A percentile compares a stretch with the other conserved stretches of the same genome.
phyloP scores from a whole-genome alignment of 2,113 vertebrate genomes.

The Dipodomys merriami region DNA sequence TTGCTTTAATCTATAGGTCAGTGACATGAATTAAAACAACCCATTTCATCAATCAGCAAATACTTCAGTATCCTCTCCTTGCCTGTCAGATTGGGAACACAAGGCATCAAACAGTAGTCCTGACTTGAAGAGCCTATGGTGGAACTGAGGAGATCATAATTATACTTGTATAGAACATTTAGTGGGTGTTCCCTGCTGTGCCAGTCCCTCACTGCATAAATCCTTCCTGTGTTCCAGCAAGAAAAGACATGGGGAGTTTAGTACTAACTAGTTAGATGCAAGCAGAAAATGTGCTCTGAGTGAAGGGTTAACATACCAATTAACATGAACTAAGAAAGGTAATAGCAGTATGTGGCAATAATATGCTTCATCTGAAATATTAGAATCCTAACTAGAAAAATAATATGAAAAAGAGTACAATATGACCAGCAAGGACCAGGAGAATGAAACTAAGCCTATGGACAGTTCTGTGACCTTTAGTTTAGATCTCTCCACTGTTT shows the following conservation, averaged over 20 bases:
- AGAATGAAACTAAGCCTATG: background rate
- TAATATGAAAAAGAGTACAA: background rate
- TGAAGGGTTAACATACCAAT: background rate
- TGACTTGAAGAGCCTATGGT: background rate
- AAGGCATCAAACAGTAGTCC: background rate
- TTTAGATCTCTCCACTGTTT: background rate
- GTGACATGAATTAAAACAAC: background rate
- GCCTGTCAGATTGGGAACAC: background rate
- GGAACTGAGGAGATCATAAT: background rate
- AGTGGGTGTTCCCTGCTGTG: background rate
- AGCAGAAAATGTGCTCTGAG: background rate
- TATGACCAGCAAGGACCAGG: background rate
- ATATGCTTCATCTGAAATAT: background rate
- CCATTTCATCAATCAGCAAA: background rate
- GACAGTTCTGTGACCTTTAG: background rate
- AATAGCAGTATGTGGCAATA: background rate
- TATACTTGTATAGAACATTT: background rate
- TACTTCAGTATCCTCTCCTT: background rate
- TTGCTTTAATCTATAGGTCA: background rate
- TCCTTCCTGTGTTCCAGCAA: background rate
- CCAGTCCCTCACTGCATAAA: background rate
- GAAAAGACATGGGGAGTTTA: background rate
- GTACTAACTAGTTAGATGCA: background rate
- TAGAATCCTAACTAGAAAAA: background rate
- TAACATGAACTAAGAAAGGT: background rate